phyloP scores from a whole-genome alignment of 2,888 invertebrate genomes.

The Nomada lathburiana region DNA sequence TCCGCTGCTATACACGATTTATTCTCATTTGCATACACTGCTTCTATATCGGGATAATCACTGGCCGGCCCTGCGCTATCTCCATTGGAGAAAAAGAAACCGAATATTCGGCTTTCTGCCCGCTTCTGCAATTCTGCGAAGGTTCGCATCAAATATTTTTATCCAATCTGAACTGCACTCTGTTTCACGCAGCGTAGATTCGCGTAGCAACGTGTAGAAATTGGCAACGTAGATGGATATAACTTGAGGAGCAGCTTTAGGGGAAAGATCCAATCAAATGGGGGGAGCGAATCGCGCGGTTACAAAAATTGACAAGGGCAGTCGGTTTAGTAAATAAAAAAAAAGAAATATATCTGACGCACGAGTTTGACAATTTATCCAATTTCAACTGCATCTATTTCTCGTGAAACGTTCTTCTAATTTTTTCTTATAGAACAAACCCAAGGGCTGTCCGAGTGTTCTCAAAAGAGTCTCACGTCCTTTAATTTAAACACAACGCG shows the following conservation, averaged over 20 bases:
- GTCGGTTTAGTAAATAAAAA: neutral
- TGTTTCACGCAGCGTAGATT: neutral
- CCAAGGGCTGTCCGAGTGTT: neutral
- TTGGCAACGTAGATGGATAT: too few species aligned
- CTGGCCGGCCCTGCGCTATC: neutral
- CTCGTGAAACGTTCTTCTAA: too few species aligned
- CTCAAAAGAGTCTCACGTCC: neutral
- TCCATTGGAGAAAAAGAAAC: neutral
- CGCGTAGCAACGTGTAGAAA: neutral
- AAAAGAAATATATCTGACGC: too few species aligned
- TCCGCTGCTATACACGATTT: slow-evolving; percentile 35
- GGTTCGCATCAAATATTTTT: neutral
- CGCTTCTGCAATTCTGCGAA: neutral
- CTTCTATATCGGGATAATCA: slow-evolving; percentile 24
- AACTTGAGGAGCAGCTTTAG: too few species aligned
- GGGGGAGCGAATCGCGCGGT: too few species aligned
- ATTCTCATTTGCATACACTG: slow-evolving; percentile 41
- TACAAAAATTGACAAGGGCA: neutral
- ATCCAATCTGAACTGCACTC: neutral
- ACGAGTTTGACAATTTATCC: too few species aligned
- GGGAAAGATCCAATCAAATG: too few species aligned
- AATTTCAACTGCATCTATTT: too few species aligned
- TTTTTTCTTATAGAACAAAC: too few species aligned
- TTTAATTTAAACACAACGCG: neutral
- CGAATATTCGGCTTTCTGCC: neutral